phyloP scores from a whole-genome alignment of 1,140 invertebrate genomes.

The Drosophila quadrilineata region DNA sequence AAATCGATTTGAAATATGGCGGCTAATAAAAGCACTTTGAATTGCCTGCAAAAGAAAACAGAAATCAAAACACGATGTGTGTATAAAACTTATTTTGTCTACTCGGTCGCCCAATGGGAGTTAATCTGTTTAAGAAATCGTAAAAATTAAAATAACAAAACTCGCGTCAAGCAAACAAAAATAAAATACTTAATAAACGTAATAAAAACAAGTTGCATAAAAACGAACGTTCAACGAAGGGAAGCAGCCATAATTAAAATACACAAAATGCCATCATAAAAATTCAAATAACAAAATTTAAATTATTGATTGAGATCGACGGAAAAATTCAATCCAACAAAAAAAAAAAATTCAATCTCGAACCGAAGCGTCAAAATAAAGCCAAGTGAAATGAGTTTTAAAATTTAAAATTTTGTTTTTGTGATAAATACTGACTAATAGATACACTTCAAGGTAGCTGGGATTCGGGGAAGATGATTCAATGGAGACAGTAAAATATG shows the following conservation, averaged over 20 bases:
- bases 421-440: constrained; percentile 15
- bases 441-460: constrained; percentile 1
- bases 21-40: constrained; percentile 34
- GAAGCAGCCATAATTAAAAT: constrained; percentile 52
- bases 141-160: constrained; percentile 65
- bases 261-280: constrained; percentile 59
- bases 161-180: constrained; percentile 37
- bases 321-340: constrained; percentile 71
- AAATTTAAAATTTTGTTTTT: too few relatives aligned
- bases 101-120: constrained; percentile 51
- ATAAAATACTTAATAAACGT: too few relatives aligned
- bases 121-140: constrained; percentile 29
- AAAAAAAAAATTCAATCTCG: constrained; percentile 32
- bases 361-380: constrained; percentile 62
- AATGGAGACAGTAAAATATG: neutral
- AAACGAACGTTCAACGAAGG: constrained; percentile 8
- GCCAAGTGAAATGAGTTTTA: constrained; percentile 38
- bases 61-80: too few relatives aligned
- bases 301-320: constrained; percentile 77
- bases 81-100: too few relatives aligned
- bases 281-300: constrained; percentile 78
- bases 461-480: neutral
- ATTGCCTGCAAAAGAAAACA: constrained; percentile 37
- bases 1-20: constrained; percentile 34
- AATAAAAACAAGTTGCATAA: constrained; percentile 31